Percentiles rank a stretch among this genome's conserved stretches.
Evolutionary conservation across 2,888 invertebrate genomes (phyloP).

Genomic region (Dioctria rufipes): DNA sequence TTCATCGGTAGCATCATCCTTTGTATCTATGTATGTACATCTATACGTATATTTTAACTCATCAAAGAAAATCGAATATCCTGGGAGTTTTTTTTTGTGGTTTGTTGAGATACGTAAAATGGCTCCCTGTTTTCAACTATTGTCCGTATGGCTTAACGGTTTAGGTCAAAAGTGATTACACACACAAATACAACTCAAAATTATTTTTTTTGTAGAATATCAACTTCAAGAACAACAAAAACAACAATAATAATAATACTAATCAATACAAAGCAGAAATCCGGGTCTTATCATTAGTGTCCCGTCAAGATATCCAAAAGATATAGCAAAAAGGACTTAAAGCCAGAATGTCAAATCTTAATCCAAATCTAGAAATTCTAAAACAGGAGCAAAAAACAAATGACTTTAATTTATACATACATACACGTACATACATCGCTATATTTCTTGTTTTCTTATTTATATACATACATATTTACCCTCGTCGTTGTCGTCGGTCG

Average conservation of each 20-base stretch:
- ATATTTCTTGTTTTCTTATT: too few species aligned
- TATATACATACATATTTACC: too few species aligned
- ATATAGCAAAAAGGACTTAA: too few species aligned
- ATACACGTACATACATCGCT: too few species aligned
- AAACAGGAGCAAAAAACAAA: too few species aligned
- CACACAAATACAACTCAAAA: too few species aligned
- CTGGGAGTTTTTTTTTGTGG: background rate
- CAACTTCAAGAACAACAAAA: background rate
- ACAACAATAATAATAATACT: background rate
- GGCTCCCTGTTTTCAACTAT: background rate
- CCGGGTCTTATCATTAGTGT: too few species aligned
- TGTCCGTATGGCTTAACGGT: too few species aligned
- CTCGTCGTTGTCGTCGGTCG: background rate
- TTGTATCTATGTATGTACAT: background rate
- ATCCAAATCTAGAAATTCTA: too few species aligned
- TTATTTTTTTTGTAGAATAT: background rate
- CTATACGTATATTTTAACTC: background rate
- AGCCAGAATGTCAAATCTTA: too few species aligned
- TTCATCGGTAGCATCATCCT: background rate
- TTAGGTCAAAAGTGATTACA: too few species aligned
- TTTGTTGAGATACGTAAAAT: background rate
- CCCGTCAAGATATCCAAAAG: too few species aligned
- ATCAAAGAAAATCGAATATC: slow-evolving; percentile 22
- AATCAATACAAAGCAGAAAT: background rate
- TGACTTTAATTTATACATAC: background rate